Conservation (phyloP, 2,113 vertebrate genomes). For the Eclectus roratus region DNA sequence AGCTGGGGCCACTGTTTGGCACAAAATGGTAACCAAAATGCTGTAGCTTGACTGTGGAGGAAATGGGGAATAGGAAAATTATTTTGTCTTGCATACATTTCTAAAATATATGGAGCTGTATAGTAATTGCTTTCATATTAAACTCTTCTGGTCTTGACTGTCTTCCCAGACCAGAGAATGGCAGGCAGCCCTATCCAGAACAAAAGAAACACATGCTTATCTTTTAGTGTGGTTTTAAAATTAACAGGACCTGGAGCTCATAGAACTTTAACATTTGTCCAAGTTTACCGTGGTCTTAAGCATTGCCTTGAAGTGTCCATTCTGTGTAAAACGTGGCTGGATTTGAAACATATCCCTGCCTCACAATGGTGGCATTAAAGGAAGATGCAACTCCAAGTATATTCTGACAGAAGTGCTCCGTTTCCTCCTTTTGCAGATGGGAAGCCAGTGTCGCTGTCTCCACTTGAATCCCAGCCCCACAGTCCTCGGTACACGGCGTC, state of each 20-base stretch:
- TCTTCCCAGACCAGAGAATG: slow-evolving; percentile 10
- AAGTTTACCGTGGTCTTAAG: neutral
- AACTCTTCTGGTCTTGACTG: slow-evolving; percentile 35
- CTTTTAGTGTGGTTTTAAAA: neutral
- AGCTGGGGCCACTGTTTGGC: slow-evolving; percentile 19
- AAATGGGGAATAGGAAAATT: neutral
- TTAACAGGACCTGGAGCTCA: neutral
- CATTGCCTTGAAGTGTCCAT: neutral
- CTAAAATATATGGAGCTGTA: slow-evolving; percentile 7
- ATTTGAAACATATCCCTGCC: neutral
- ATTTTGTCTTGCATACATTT: neutral
- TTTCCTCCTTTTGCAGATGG: slow-evolving; percentile 76
- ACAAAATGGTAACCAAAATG: neutral
- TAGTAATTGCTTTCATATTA: slow-evolving; percentile 21
- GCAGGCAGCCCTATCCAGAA: neutral
- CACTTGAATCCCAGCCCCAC: slow-evolving; percentile 86
- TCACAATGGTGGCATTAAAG: fast-evolving
- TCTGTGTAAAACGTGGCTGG: fast-evolving
- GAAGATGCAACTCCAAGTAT: fast-evolving
- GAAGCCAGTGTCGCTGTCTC: slow-evolving; percentile 88
- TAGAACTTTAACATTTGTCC: neutral
- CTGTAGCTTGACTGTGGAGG: neutral
- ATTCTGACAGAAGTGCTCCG: neutral
- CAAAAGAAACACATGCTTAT: neutral
- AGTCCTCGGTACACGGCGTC: slow-evolving; percentile 76